These are phyloP conservation scores for Pipistrellus nathusii DNA, from an alignment of 2,797 vertebrate genomes.

Conservation along the genomic window DNA sequence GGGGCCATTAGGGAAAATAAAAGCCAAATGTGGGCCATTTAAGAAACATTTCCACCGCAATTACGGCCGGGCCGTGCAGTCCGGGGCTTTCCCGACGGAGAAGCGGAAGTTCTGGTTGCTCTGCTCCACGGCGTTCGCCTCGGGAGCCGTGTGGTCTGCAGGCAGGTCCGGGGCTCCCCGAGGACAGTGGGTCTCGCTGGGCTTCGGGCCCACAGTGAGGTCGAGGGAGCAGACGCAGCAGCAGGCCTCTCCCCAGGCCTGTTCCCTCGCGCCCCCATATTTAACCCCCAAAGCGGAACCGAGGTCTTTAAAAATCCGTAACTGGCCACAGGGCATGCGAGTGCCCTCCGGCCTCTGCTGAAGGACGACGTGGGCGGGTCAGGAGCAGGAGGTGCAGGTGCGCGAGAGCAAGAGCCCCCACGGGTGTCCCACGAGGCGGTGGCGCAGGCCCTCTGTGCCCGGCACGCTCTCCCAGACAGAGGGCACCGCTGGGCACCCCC, in stretches of 20 bases:
- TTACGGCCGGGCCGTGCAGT: neutral
- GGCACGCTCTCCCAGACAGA: neutral
- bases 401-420: neutral
- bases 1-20: constrained; percentile 9
- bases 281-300: rapidly evolving
- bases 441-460: neutral
- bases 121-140: rapidly evolving
- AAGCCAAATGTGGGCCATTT: constrained; percentile 11
- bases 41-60: neutral
- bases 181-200: neutral
- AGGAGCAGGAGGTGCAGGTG: neutral
- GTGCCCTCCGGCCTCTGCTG: neutral
- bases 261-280: neutral
- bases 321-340: neutral
- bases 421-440: neutral
- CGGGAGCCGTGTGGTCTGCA: neutral
- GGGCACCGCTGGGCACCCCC: neutral
- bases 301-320: neutral
- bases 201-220: neutral
- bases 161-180: neutral
- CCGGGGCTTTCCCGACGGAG: neutral
- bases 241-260: neutral
- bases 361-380: neutral
- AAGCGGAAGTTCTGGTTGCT: neutral
- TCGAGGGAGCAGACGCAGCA: neutral